A percentile compares a stretch with the other conserved stretches of the same genome.
Conservation (phyloP, 2,113 vertebrate genomes). For the Trochalopteron elliotii region DNA sequence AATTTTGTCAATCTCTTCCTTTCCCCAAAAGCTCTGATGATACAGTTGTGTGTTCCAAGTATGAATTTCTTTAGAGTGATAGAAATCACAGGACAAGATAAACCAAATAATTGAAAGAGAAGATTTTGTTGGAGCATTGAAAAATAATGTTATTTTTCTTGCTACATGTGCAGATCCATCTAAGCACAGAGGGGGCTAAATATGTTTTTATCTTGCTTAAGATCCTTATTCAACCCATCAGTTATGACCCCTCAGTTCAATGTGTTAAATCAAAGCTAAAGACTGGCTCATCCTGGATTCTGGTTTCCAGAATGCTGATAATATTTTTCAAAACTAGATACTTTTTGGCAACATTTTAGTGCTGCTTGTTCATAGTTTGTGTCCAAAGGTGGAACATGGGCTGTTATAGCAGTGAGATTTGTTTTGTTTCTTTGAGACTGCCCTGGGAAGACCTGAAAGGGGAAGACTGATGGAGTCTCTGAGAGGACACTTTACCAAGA, state of each 20-base stretch:
- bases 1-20: background rate
- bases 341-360: background rate
- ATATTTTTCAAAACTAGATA: background rate
- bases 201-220: background rate
- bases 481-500: background rate
- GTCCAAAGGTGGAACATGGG: background rate
- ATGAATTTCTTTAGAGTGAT: background rate
- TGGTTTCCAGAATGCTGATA: background rate
- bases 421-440: background rate
- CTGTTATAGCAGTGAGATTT: background rate
- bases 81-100: background rate
- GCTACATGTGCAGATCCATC: background rate
- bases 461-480: background rate
- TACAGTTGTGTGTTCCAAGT: background rate
- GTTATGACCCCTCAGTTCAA: background rate
- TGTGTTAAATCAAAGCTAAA: background rate
- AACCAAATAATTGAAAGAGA: background rate
- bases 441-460: background rate
- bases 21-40: background rate
- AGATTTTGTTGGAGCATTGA: background rate
- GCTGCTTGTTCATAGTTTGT: background rate
- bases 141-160: background rate
- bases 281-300: background rate
- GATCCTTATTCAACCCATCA: background rate
- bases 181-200: fast-evolving